Evolutionary conservation across 2,888 invertebrate species (phyloP), one percentile per base, ranked within the genome.

Genomic region (Scrobipalpa atriplicella): DNA sequence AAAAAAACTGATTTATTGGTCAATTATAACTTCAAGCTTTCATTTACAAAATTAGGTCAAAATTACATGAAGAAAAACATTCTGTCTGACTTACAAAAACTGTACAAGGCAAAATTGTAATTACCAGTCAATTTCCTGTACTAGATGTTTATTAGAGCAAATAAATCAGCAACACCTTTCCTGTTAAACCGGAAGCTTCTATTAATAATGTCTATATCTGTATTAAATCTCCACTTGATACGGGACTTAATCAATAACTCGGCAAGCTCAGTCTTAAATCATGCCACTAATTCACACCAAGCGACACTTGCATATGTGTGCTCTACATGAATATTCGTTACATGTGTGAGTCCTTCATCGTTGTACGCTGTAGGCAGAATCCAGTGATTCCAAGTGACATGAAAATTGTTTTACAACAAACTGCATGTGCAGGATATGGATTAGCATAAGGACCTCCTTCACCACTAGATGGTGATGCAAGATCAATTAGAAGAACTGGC

Each of bases 391-490:
- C 16, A 6, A 52, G 52, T 52, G 52, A 10, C 52, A 11, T 9
- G 16, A n/a, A 3, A n/a, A 16, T n/a, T n/a, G 54, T 54, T 21
- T 43, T 43, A 13, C 13, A 13, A 13, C 13, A 54, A 56, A 56
- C 29, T 56, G 58, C 36, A 58, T 56, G 58, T n/a, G 36, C 58
- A 58, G 58, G 58, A 58, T 58, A 58, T 58, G 58, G 29, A 29
- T 58, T 58, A 58, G 29, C 58, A 58, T 58, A 58, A 58, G 58
- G 36, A 58, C 58, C 58, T 58, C 58, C 58, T 58, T 58, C 19
- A 6, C 58, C 36, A 19, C 58, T 29, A n/a, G 18, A 7, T 19
- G 29, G 58, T 58, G 36, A 58, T 58, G 58, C 58, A 58, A 58
- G 29, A 36, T n/a, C 58, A 29, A 58, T 58, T 58, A 58, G 58